phyloP scores from a whole-genome alignment of 1,140 invertebrate genomes.

The Phocides pigmalion region DNA sequence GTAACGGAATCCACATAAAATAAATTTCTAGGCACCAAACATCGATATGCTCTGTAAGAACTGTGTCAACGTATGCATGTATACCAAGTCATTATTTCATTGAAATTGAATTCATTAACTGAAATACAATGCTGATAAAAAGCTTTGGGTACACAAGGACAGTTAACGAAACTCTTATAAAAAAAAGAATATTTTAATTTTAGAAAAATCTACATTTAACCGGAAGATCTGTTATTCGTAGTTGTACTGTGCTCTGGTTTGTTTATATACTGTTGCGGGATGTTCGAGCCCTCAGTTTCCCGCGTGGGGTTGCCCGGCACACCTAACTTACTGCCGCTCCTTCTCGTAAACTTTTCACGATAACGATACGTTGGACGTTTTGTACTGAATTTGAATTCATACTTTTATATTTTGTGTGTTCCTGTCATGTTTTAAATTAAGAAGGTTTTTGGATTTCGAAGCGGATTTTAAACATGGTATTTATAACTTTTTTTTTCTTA shows the following conservation, averaged over 20 bases:
- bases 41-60: no score
- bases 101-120: no score
- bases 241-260: conserved; percentile 50
- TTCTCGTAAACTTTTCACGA: conserved; percentile 58
- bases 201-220: neutral
- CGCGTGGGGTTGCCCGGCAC: conserved; percentile 50
- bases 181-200: no score
- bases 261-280: conserved; percentile 65
- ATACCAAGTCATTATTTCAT: no score
- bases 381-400: conserved; percentile 6
- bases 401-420: conserved; percentile 9
- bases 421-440: conserved; percentile 19
- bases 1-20: no score
- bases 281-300: conserved; percentile 54
- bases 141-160: no score
- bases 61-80: no score
- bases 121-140: no score
- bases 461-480: conserved; percentile 15
- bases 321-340: conserved; percentile 27
- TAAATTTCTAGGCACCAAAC: no score
- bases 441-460: conserved; percentile 31
- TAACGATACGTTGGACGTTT: conserved; percentile 20
- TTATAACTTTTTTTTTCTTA: neutral
- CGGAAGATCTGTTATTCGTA: conserved; percentile 26
- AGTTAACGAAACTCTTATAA: no score